Evolutionary conservation across 2,888 invertebrate genomes (phyloP).

Genomic region (Sesia bembeciformis): DNA sequence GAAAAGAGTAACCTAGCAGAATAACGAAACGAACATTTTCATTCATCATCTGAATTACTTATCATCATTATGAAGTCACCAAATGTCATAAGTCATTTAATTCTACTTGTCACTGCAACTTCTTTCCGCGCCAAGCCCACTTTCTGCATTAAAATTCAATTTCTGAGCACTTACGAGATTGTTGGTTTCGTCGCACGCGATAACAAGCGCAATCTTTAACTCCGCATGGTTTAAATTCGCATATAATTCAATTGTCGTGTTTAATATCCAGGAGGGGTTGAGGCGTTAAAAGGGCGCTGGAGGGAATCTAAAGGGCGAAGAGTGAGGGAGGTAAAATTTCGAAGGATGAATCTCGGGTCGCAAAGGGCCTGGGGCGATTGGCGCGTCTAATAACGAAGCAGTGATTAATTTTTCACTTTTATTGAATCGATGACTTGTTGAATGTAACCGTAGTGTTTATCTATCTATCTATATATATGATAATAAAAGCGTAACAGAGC

Average conservation of each 20-base stretch:
- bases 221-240: constrained; percentile 38
- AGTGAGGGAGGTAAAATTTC: constrained; percentile 35
- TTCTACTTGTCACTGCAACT: too few relatives aligned
- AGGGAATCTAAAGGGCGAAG: constrained; percentile 35
- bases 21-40: too few relatives aligned
- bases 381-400: constrained; percentile 30
- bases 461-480: too few relatives aligned
- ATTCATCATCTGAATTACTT: too few relatives aligned
- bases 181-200: constrained; percentile 16
- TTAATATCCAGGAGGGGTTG: constrained; percentile 41
- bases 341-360: constrained; percentile 29
- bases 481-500: too few relatives aligned
- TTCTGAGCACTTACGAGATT: too few relatives aligned
- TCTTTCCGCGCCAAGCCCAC: too few relatives aligned
- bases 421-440: constrained; percentile 18
- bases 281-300: constrained; percentile 55
- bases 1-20: too few relatives aligned
- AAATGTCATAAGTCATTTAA: too few relatives aligned
- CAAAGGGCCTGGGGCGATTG: constrained; percentile 32
- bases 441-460: constrained; percentile 3
- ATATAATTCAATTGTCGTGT: constrained; percentile 47
- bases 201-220: constrained; percentile 32
- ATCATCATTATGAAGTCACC: too few relatives aligned
- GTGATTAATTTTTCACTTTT: constrained; percentile 38
- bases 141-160: too few relatives aligned